Base-by-base conservation (phyloP, 2,113 vertebrate species). In the Dromas ardeola region DNA sequence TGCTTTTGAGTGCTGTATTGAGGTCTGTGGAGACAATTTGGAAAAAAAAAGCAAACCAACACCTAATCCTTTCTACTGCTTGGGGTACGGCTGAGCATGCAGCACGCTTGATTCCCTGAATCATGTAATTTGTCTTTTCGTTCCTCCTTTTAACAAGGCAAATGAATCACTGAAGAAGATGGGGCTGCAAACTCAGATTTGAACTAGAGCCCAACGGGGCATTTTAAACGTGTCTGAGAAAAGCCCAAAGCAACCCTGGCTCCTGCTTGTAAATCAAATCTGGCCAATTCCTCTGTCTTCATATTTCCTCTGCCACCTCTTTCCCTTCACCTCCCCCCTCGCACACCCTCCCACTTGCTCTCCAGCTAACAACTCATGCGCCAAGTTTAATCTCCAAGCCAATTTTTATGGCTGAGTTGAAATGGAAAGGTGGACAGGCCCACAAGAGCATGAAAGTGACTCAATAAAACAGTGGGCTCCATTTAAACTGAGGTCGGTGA, bases 331-430 rank as follows among this genome's bases (percentile, higher is more conserved):
- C 49, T 55, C 27, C 42, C 10, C 7, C 50, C 61, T 26, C 2
- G 1, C 73, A 63, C 77, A 16, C 18, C 10, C 47, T 83, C 58
- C 59, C n/a, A 19, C 26, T 63, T 73, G 26, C 61, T 90, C 53
- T 76, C 52, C 61, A 71, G 76, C 66, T 52, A 50, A 47, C 81
- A 69, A 50, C 65, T 61, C 32, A 50, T 49, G 63, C 4, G 22
- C 85, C 76, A 62, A 76, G 59, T 74, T 87, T 80, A 72, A 90
- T 96, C 81, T 94, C 42, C 81, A 72, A 86, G 91, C 56, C 87
- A 78, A 10, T 91, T 96, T 95, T 90, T 90, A 43, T 62, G 82
- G 81, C 79, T 93, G 88, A 83, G 66, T 90, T 95, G 92, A 79
- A 94, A 82, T 56, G 65, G 72, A 77, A 89, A 81, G 74, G 85